Conservation (phyloP, 2,888 invertebrate species). For the Andrena bicolor region DNA sequence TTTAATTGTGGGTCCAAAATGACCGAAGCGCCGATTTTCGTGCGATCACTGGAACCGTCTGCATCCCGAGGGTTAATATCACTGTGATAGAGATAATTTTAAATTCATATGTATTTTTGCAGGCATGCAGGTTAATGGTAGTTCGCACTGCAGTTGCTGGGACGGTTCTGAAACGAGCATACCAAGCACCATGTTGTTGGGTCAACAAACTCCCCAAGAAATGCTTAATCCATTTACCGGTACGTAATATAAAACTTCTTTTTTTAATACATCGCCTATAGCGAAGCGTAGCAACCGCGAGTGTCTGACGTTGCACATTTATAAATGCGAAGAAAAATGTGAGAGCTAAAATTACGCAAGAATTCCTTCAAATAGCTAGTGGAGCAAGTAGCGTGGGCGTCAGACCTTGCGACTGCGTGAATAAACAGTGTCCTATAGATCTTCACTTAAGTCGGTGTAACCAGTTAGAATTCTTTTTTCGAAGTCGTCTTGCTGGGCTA, state of each 20-base stretch:
- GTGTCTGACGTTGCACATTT: conserved; percentile 38
- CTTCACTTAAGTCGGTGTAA: conserved; percentile 38
- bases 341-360: conserved; percentile 77
- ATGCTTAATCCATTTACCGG: conserved; percentile 82
- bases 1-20: too few species aligned
- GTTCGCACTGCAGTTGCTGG: conserved; percentile 83
- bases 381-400: conserved; percentile 75
- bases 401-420: conserved; percentile 66
- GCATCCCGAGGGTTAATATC: too few species aligned
- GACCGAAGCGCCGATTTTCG: too few species aligned
- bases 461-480: conserved; percentile 21
- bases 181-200: conserved; percentile 83
- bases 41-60: too few species aligned
- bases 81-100: too few species aligned
- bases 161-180: conserved; percentile 81
- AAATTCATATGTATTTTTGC: conserved; percentile 3
- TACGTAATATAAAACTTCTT: conserved; percentile 62
- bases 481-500: background rate
- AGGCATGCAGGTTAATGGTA: conserved; percentile 84
- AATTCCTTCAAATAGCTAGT: conserved; percentile 76
- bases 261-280: background rate
- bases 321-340: conserved; percentile 62
- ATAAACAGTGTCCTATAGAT: conserved; percentile 68
- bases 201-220: conserved; percentile 83
- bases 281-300: background rate